Percentiles rank a stretch among this genome's conserved stretches.
Conservation (phyloP, 2,797 vertebrate species). For the Ceryle rudis region DNA sequence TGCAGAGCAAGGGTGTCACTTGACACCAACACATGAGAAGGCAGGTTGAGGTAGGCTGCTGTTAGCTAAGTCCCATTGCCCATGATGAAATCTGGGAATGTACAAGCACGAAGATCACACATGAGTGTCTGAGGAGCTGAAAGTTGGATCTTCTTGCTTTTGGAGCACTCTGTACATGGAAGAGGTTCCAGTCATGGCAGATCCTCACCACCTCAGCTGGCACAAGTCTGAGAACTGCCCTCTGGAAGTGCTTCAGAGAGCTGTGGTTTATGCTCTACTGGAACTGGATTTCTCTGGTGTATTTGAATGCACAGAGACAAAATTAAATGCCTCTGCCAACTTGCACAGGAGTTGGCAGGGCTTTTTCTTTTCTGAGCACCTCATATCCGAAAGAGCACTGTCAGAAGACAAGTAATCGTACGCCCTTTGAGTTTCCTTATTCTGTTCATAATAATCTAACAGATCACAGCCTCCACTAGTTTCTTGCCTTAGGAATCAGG, state of each 20-base stretch:
- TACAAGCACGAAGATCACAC: neutral
- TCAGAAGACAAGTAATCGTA: neutral
- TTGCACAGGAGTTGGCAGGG: neutral
- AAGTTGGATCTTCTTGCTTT: neutral
- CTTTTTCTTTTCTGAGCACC: neutral
- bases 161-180: neutral
- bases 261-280: neutral
- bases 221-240: neutral
- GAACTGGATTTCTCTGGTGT: neutral
- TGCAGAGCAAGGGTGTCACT: neutral
- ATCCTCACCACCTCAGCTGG: neutral
- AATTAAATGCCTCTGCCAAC: neutral
- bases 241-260: neutral
- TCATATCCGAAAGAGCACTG: neutral
- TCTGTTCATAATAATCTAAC: neutral
- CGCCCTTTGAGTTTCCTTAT: neutral
- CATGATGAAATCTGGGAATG: neutral
- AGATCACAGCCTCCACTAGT: neutral
- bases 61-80: accelerated
- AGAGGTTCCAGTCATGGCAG: neutral
- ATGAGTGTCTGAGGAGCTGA: neutral
- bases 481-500: neutral
- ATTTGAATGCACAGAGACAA: neutral
- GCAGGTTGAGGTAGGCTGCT: neutral
- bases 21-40: neutral